Conservation (phyloP, 2,888 invertebrate genomes). For the Sinhomidia bicolor region DNA sequence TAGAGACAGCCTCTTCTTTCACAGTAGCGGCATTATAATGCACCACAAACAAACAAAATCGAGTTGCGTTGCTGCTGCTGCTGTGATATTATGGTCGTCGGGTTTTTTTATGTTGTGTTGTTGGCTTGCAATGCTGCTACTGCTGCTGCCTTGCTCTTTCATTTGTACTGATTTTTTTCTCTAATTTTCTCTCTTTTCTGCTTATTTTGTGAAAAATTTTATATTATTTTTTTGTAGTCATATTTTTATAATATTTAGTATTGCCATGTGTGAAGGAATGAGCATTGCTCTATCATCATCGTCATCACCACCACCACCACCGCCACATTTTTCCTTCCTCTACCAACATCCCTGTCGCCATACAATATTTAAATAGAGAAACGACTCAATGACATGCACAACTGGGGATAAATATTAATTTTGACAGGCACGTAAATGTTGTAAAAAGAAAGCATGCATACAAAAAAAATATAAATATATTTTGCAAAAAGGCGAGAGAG, state of each 20-base stretch:
- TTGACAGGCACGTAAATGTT: constrained; percentile 64
- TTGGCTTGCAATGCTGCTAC: too few relatives aligned
- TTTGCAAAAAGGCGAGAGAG: not conserved
- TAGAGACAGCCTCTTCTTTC: not conserved
- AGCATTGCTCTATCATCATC: not conserved
- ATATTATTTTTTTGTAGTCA: not conserved
- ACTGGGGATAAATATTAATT: constrained; percentile 68
- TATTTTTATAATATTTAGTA: not conserved
- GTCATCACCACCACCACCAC: not conserved
- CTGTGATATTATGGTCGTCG: constrained; percentile 3
- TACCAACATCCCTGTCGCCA: not conserved
- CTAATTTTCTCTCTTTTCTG: not conserved
- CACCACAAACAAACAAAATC: constrained; percentile 29
- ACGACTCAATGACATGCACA: constrained; percentile 68
- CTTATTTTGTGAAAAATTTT: constrained; percentile 9
- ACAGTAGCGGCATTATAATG: not conserved
- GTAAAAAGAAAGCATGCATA: constrained; percentile 34
- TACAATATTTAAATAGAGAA: constrained; percentile 55
- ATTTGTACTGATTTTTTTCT: constrained; percentile 36
- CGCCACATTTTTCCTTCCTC: not conserved
- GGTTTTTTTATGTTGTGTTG: constrained; percentile 13
- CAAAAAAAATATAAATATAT: constrained; percentile 6
- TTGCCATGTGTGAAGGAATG: too few relatives aligned
- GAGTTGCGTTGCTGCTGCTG: not conserved
- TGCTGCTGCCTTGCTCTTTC: constrained; percentile 28